phyloP scores from a whole-genome alignment of 2,888 invertebrate species.

The Cremastobaeus sp. region DNA sequence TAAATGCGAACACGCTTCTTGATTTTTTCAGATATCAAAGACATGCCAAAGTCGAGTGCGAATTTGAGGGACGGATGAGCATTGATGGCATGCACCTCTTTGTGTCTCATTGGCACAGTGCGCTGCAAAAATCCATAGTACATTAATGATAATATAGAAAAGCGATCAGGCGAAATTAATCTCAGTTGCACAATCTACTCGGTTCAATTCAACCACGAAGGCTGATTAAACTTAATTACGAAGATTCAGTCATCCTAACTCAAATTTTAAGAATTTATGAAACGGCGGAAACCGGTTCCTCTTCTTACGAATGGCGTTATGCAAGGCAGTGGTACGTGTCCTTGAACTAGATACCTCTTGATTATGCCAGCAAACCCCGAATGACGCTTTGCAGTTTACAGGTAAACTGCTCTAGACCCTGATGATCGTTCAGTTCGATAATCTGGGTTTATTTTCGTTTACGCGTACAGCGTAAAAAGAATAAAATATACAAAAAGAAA shows the following conservation, averaged over 20 bases:
- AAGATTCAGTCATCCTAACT: constrained; percentile 16
- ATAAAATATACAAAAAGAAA: too few relatives aligned
- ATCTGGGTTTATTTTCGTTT: too few relatives aligned
- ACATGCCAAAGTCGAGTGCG: constrained; percentile 87
- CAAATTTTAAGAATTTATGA: constrained; percentile 13
- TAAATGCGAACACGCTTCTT: constrained; percentile 84
- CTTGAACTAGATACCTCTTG: constrained; percentile 61
- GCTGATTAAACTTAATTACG: neutral
- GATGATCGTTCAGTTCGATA: too few relatives aligned
- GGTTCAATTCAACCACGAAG: too few relatives aligned
- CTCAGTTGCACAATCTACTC: too few relatives aligned
- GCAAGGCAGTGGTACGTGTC: constrained; percentile 63
- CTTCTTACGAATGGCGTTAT: constrained; percentile 53
- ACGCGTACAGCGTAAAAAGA: too few relatives aligned
- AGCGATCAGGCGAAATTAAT: too few relatives aligned
- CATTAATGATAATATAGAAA: neutral
- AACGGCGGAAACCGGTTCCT: constrained; percentile 42
- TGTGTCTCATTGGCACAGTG: constrained; percentile 88
- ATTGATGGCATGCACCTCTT: constrained; percentile 87
- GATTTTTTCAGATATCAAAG: constrained; percentile 87
- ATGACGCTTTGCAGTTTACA: too few relatives aligned
- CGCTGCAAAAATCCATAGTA: constrained; percentile 78
- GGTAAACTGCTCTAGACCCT: too few relatives aligned
- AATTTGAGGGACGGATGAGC: constrained; percentile 87
- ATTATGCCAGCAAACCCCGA: constrained; percentile 11